A percentile compares a stretch with the other conserved stretches of the same genome.
These are phyloP conservation scores for Heptranchias perlo DNA, from an alignment of 2,113 vertebrate genomes.

Conservation along the genomic window DNA sequence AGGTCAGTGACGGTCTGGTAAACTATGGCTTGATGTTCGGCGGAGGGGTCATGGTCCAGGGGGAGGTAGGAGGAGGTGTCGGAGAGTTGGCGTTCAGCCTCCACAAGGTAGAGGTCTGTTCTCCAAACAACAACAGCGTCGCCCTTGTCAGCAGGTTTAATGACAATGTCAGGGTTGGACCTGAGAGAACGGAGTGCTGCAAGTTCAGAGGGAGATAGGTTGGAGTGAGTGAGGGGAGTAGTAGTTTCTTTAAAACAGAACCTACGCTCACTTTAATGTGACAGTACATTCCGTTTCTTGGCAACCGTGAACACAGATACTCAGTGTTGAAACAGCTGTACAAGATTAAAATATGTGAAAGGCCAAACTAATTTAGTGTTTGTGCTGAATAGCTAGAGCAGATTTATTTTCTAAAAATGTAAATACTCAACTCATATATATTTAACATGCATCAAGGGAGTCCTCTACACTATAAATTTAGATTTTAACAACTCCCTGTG, in stretches of 20 bases:
- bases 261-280: not conserved
- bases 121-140: no score
- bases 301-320: not conserved
- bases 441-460: not conserved
- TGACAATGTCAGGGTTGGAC: no score
- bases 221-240: no score
- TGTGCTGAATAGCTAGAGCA: not conserved
- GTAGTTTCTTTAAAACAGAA: not conserved
- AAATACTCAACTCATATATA: not conserved
- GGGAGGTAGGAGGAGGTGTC: no score
- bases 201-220: no score
- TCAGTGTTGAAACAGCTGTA: constrained; percentile 26
- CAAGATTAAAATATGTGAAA: constrained; percentile 17
- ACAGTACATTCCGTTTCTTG: not conserved
- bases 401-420: constrained; percentile 15
- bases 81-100: no score
- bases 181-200: no score
- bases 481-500: not conserved
- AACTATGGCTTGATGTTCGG: no score
- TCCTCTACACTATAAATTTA: not conserved
- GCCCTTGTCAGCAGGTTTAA: no score
- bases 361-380: constrained; percentile 25
- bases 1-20: no score
- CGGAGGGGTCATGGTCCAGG: no score
- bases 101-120: no score